Percentiles rank a stretch among this genome's conserved stretches.
These are phyloP conservation scores for Trinectes maculatus DNA, from an alignment of 2,113 vertebrate species.

Conservation along the genomic window DNA sequence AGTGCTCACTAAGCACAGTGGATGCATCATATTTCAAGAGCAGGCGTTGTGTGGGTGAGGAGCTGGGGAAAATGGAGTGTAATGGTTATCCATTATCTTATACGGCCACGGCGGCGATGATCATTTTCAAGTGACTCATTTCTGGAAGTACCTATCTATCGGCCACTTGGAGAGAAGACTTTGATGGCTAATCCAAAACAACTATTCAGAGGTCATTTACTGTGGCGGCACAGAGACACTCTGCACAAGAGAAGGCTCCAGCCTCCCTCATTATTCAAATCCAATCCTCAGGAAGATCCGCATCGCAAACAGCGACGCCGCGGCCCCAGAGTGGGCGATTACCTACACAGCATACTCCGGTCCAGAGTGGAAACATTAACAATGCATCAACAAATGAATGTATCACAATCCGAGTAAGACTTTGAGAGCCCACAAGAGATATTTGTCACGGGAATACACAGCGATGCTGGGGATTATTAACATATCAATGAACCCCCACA, in stretches of 20 bases:
- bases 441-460: constrained; percentile 63
- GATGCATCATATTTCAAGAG: constrained; percentile 85
- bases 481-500: constrained; percentile 41
- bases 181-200: constrained; percentile 82
- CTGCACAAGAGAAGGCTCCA: constrained; percentile 70
- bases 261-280: constrained; percentile 81
- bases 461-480: constrained; percentile 46
- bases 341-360: constrained; percentile 49
- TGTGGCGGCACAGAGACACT: constrained; percentile 60
- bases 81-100: constrained; percentile 84
- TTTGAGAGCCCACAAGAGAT: constrained; percentile 53
- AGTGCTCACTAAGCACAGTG: constrained; percentile 81
- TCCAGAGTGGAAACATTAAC: constrained; percentile 63
- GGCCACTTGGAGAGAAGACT: constrained; percentile 79
- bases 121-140: constrained; percentile 85
- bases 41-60: constrained; percentile 77
- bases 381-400: constrained; percentile 64
- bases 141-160: constrained; percentile 80
- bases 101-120: constrained; percentile 74
- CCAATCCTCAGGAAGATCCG: constrained; percentile 67
- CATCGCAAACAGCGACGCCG: constrained; percentile 57
- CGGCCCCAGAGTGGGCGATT: constrained; percentile 63
- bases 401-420: constrained; percentile 47
- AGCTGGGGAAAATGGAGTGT: constrained; percentile 78
- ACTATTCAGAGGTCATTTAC: constrained; percentile 79